These are phyloP conservation scores for Plotosus lineatus DNA, from an alignment of 2,113 vertebrate species.

Conservation along the genomic window DNA sequence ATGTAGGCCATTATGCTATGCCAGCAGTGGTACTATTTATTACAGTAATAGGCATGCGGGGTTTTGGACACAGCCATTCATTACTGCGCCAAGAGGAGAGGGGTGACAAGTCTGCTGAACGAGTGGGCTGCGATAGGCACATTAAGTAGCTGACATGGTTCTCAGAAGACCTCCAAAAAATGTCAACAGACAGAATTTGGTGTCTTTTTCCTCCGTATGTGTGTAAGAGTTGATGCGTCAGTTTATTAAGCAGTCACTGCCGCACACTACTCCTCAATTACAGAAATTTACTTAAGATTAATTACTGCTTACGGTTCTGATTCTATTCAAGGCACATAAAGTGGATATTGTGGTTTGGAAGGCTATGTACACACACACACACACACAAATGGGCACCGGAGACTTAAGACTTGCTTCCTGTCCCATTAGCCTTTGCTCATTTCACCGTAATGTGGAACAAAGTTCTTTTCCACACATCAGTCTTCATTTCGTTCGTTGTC, in stretches of 20 bases:
- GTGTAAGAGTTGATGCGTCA: conserved; percentile 33
- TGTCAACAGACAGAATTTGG: conserved; percentile 48
- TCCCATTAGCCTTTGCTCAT: background rate
- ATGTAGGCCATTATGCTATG: background rate
- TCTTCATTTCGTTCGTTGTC: background rate
- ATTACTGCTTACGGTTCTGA: conserved; percentile 13
- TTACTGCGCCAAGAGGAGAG: conserved; percentile 42
- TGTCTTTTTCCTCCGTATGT: conserved; percentile 55
- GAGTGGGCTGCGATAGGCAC: conserved; percentile 52
- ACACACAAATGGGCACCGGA: background rate
- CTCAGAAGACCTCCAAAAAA: conserved; percentile 58
- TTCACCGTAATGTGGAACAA: background rate
- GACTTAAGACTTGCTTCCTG: background rate
- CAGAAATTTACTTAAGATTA: conserved; percentile 33
- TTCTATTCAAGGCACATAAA: background rate
- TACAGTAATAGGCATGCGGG: conserved; percentile 37
- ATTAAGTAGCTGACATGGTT: conserved; percentile 61
- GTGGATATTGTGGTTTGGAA: background rate
- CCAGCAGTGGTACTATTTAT: conserved; percentile 19
- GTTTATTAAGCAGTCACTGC: conserved; percentile 45
- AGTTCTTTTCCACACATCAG: background rate
- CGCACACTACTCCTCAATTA: conserved; percentile 43
- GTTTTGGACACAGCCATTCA: conserved; percentile 27
- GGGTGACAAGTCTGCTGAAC: conserved; percentile 34
- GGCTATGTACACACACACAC: background rate